Percentiles rank a stretch among this genome's conserved stretches.
Conservation (phyloP, 1,140 invertebrate species). For the Neodiprion pinetum region DNA sequence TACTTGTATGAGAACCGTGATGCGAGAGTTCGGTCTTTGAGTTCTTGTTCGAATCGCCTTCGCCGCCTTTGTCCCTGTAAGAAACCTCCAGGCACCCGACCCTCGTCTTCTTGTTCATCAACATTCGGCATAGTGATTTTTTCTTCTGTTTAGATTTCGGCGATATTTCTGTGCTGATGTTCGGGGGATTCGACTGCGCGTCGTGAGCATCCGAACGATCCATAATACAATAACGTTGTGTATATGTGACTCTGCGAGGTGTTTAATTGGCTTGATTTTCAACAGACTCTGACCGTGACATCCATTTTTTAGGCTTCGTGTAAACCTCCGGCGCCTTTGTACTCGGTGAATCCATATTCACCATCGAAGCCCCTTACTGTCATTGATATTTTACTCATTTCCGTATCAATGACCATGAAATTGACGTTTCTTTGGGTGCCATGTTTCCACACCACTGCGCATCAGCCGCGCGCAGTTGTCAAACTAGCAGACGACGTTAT, state of each 20-base stretch:
- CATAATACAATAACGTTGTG: constrained; percentile 36
- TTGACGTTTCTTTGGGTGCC: background rate
- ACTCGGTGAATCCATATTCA: background rate
- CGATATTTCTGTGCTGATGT: constrained; percentile 40
- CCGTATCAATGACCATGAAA: background rate
- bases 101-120: constrained; percentile 58
- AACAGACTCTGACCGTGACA: background rate
- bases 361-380: background rate
- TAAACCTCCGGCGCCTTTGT: background rate
- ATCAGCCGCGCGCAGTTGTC: background rate
- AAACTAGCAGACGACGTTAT: background rate
- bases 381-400: background rate
- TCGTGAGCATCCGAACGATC: constrained; percentile 42
- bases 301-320: background rate
- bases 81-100: constrained; percentile 55
- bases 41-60: constrained; percentile 44
- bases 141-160: constrained; percentile 57
- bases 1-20: constrained; percentile 54
- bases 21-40: constrained; percentile 52
- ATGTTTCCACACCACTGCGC: background rate
- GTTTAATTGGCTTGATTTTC: background rate
- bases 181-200: background rate
- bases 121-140: constrained; percentile 55
- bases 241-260: no score
- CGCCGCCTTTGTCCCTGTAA: constrained; percentile 42